Conservation (phyloP, 2,113 vertebrate genomes). For the Calonectris borealis region DNA sequence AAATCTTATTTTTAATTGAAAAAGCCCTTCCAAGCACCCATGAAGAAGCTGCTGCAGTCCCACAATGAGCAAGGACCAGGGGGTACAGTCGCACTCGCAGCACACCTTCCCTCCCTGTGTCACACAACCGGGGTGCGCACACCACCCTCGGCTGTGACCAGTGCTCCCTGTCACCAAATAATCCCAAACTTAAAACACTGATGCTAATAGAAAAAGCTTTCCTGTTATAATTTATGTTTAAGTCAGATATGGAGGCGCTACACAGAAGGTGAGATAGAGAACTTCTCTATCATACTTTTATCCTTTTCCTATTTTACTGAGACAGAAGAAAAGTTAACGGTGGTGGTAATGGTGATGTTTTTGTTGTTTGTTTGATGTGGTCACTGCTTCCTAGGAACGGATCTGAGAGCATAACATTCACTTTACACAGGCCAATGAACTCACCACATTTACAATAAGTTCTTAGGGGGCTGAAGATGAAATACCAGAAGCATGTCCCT, state of each 20-base stretch:
- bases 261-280: not conserved
- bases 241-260: not conserved
- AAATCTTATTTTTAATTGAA: not conserved
- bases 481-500: not conserved
- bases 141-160: not conserved
- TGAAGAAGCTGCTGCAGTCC: not conserved
- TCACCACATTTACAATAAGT: not conserved
- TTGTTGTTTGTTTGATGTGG: not conserved
- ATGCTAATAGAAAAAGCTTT: not conserved
- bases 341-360: not conserved
- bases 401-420: not conserved
- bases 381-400: not conserved
- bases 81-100: fast-evolving
- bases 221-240: not conserved
- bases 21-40: not conserved
- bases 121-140: not conserved
- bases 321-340: not conserved
- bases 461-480: not conserved
- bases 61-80: not conserved
- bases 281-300: not conserved
- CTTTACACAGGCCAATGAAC: not conserved
- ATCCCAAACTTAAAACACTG: not conserved
- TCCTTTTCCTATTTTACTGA: not conserved
- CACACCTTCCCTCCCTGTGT: fast-evolving
- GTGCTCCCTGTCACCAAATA: not conserved